Conservation (phyloP, 2,888 invertebrate species). For the Poecilus cupreus region DNA sequence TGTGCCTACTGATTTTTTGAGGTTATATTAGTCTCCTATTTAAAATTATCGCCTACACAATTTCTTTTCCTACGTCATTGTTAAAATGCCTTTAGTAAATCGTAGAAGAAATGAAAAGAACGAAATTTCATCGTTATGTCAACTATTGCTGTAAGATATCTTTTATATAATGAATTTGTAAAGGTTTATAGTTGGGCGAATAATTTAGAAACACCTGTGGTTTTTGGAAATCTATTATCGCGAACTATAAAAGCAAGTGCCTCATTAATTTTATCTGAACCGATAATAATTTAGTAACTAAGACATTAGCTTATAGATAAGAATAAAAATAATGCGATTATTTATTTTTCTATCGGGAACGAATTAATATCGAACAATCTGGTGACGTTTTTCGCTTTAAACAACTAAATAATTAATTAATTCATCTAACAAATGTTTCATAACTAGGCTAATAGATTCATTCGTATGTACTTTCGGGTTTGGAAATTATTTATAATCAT, state of each 20-base stretch:
- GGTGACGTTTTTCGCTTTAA: conserved; percentile 25
- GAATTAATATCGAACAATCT: neutral
- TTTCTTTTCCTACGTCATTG: no score
- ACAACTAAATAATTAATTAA: conserved; percentile 8
- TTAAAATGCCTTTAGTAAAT: no score
- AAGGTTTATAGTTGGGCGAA: no score
- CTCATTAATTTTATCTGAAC: conserved; percentile 34
- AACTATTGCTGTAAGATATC: no score
- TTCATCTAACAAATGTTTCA: conserved; percentile 8
- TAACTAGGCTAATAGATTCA: neutral
- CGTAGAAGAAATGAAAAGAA: no score
- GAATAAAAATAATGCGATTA: neutral
- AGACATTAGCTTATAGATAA: neutral
- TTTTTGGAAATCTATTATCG: no score
- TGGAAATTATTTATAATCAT: conserved; percentile 13
- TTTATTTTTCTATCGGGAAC: conserved; percentile 12
- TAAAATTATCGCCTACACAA: no score
- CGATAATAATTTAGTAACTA: neutral
- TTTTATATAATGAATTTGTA: no score
- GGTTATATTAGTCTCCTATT: no score
- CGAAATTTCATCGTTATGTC: no score
- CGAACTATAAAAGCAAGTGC: neutral
- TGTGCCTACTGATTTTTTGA: no score
- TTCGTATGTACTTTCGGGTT: neutral
- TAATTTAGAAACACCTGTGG: no score